These are phyloP conservation scores for Dissostichus mawsoni DNA, from an alignment of 2,113 vertebrate genomes.

Conservation along the genomic window DNA sequence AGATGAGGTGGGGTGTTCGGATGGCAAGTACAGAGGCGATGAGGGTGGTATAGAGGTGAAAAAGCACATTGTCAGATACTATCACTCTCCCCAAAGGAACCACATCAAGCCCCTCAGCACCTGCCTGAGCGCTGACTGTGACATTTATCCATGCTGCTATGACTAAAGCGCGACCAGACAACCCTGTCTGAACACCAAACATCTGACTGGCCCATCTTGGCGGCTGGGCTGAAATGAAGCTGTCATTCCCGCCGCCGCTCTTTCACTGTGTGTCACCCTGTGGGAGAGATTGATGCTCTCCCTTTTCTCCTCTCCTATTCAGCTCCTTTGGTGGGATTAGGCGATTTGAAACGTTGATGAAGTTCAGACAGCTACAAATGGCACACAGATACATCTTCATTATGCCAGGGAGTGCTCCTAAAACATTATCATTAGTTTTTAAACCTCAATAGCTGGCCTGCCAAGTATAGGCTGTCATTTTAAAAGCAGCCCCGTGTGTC, in stretches of 20 bases:
- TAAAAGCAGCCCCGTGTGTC: conserved; percentile 46
- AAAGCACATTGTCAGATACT: conserved; percentile 79
- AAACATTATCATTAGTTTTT: conserved; percentile 76
- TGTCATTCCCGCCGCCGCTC: conserved; percentile 63
- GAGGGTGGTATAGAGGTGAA: conserved; percentile 46
- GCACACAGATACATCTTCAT: conserved; percentile 75
- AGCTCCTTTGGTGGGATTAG: conserved; percentile 56
- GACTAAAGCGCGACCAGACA: conserved; percentile 60
- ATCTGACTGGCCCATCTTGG: conserved; percentile 55
- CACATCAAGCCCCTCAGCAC: conserved; percentile 59
- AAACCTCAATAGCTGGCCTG: conserved; percentile 42
- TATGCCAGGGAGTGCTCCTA: conserved; percentile 65
- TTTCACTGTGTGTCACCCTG: conserved; percentile 61
- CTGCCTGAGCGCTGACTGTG: conserved; percentile 58
- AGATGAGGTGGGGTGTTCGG: conserved; percentile 6
- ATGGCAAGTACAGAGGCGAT: conserved; percentile 2
- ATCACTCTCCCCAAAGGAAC: conserved; percentile 66
- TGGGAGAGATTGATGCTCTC: conserved; percentile 62
- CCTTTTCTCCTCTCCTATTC: conserved; percentile 34
- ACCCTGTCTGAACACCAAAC: conserved; percentile 70
- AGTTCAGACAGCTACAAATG: conserved; percentile 70
- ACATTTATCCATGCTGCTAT: conserved; percentile 64
- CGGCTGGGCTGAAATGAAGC: conserved; percentile 67
- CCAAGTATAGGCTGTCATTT: conserved; percentile 35
- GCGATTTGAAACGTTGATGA: conserved; percentile 71